phyloP scores from a whole-genome alignment of 2,797 vertebrate species.

The Momotus momota region DNA sequence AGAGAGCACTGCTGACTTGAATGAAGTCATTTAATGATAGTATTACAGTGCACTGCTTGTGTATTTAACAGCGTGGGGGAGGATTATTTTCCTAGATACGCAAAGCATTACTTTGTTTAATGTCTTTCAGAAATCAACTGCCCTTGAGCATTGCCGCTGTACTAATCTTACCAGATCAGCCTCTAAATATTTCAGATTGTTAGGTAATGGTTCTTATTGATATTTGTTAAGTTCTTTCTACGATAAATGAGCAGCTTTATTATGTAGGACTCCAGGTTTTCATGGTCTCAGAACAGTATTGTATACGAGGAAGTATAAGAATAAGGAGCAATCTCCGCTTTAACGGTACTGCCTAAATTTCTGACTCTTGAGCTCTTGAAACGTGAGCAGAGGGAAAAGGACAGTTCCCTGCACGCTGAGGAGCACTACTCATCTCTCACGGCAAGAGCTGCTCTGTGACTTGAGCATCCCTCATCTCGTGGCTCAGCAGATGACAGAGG shows the following conservation, averaged over 20 bases:
- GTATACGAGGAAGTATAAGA: background rate
- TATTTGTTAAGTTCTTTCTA: background rate
- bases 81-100: background rate
- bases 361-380: background rate
- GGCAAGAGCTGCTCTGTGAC: background rate
- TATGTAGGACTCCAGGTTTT: background rate
- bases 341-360: background rate
- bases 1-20: background rate
- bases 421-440: background rate
- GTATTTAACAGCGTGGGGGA: background rate
- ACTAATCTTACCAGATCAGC: background rate
- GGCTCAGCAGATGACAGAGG: background rate
- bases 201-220: constrained; percentile 4
- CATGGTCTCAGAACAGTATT: background rate
- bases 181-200: constrained; percentile 22
- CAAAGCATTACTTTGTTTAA: background rate
- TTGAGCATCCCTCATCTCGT: background rate
- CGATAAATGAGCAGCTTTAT: background rate
- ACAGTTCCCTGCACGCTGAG: no score
- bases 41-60: background rate
- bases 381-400: background rate
- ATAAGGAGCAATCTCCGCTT: background rate
- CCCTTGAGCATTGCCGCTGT: background rate
- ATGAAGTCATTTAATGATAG: background rate
- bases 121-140: background rate